Conservation (phyloP, 2,888 invertebrate species). For the Alloscopus bannaensis region DNA sequence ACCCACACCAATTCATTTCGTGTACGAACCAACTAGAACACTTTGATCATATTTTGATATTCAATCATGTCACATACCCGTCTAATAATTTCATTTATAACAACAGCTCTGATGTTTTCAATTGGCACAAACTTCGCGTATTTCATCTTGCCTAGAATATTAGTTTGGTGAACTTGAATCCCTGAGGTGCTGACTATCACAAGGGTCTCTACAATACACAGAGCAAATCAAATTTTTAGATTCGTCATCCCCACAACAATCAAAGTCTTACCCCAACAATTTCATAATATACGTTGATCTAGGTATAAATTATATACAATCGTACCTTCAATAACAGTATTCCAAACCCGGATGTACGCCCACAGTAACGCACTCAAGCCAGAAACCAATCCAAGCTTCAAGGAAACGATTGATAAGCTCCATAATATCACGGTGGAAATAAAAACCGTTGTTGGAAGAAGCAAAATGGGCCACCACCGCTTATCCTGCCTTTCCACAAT, state of each 20-base stretch:
- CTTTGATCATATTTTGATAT: neutral
- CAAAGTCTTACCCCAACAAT: too few species aligned
- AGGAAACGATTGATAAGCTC: slow-evolving; percentile 20
- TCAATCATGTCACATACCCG: slow-evolving; percentile 66
- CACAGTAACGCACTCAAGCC: neutral
- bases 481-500: slow-evolving; percentile 22
- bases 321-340: slow-evolving; percentile 38
- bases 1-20: neutral
- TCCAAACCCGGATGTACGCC: slow-evolving; percentile 19
- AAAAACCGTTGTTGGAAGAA: slow-evolving; percentile 1
- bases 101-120: slow-evolving; percentile 69
- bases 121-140: slow-evolving; percentile 68
- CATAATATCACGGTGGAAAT: slow-evolving; percentile 38
- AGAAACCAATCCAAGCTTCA: neutral
- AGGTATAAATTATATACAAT: slow-evolving; percentile 2
- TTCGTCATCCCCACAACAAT: too few species aligned
- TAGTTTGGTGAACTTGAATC: slow-evolving; percentile 70
- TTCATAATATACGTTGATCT: too few species aligned
- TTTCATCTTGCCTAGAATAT: slow-evolving; percentile 68
- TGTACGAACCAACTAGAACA: too few species aligned
- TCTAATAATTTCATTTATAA: slow-evolving; percentile 73
- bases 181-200: slow-evolving; percentile 70
- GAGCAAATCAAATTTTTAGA: slow-evolving; percentile 7
- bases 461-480: slow-evolving; percentile 20
- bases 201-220: slow-evolving; percentile 67